Conservation (phyloP, 2,113 vertebrate genomes). For the Camelus bactrianus region DNA sequence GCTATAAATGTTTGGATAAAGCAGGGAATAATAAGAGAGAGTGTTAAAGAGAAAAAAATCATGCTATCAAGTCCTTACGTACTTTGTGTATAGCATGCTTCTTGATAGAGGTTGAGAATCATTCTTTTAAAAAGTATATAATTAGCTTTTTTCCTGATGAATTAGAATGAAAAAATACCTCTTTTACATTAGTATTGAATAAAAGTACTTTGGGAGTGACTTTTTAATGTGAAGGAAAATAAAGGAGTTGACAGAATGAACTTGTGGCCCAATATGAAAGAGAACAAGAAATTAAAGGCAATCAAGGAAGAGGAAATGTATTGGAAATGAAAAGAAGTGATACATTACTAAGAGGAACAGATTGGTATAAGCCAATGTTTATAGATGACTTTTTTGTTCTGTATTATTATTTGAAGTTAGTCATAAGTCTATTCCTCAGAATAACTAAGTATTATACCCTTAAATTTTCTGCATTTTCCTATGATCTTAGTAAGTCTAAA, state of each 20-base stretch:
- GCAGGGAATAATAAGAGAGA: not conserved
- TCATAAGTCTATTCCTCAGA: not conserved
- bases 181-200: not conserved
- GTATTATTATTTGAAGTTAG: not conserved
- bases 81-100: not conserved
- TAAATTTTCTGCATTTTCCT: not conserved
- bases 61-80: not conserved
- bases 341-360: not conserved
- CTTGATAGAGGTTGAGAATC: not conserved
- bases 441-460: not conserved
- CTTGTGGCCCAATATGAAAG: not conserved
- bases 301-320: not conserved
- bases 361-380: not conserved
- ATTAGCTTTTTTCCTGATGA: not conserved
- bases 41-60: not conserved
- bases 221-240: not conserved
- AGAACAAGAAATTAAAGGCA: not conserved
- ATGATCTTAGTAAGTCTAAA: not conserved
- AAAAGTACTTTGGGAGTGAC: not conserved
- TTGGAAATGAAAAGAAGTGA: slow-evolving; percentile 10
- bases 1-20: not conserved
- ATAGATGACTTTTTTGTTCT: not conserved
- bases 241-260: not conserved
- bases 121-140: not conserved
- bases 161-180: not conserved